Base-by-base conservation (phyloP, 2,888 invertebrate species). In the Asteroscopus sphinx region DNA sequence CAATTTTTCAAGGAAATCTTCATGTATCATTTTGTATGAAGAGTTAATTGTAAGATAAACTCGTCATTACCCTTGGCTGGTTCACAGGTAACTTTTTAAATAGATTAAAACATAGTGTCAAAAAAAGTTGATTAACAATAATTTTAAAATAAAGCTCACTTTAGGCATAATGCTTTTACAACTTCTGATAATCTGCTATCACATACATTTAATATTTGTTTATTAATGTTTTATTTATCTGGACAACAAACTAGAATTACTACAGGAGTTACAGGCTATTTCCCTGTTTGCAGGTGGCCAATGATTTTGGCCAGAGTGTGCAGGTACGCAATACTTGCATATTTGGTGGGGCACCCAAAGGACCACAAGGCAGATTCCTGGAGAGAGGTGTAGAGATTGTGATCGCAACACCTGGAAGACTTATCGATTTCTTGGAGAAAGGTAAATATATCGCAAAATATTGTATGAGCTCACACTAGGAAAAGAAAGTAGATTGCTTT, bases 301-400 rank as follows among this genome's bases (percentile, higher is more conserved):
- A 95, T 73, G 98, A 98, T 83, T 99, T 99, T 93, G 99, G 99
- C 44, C 96, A 97, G 59, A 96, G 97, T 57, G 98, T 98, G 16
- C 96, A 96, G 77, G 97, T 99, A 28, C 95, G 98, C 36, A 98
- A 98, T 89, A 98, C 98, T 0, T 99, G 99, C 85, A 96, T 99
- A 35, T 99, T 99, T 89, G 99, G 99, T 39, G 99, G 99, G n/a
- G 99, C 99, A 1, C 98, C 99, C 0, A 99, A 99, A 89, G 98
- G 98, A 28, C 98, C 98, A 7, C 99, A 99, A 85, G 97, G 97
- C 0, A 95, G 97, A 53, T 96, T 97, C 82, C 89, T 98, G 55
- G 97, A 97, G 89, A 95, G 97, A 64, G 99, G 99, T 12, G 98
- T 98, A 45, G 99, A 99, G 91, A 98, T 99, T 81, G 96, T 98